These are phyloP conservation scores for Ectropis crepuscularia DNA, from an alignment of 2,888 invertebrate genomes.

Conservation along the genomic window DNA sequence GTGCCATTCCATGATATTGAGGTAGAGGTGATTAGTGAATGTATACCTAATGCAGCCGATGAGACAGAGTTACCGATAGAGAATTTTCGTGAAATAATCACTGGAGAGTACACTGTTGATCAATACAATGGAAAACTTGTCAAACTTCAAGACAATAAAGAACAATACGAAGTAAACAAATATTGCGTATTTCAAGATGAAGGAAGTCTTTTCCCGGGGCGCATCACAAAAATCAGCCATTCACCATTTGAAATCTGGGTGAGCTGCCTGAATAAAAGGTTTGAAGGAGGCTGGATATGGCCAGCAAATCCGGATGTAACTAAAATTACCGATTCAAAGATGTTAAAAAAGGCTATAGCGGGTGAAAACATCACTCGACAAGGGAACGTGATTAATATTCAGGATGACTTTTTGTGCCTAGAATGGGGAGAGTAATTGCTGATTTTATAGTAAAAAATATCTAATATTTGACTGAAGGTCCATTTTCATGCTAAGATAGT, in stretches of 20 bases:
- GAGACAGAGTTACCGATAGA: constrained; percentile 23
- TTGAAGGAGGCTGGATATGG: constrained; percentile 35
- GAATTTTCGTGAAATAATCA: constrained; percentile 24
- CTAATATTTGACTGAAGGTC: constrained; percentile 8
- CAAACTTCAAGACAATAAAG: constrained; percentile 18
- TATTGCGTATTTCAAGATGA: constrained; percentile 34
- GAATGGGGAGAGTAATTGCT: constrained; percentile 25
- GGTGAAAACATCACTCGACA: constrained; percentile 35
- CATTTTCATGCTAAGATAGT: constrained; percentile 7
- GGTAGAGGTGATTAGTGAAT: constrained; percentile 21
- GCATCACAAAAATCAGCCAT: constrained; percentile 25
- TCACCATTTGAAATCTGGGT: constrained; percentile 30
- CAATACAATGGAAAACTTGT: constrained; percentile 28
- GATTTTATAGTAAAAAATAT: constrained; percentile 13
- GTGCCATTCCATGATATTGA: constrained; percentile 23
- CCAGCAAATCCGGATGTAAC: constrained; percentile 32
- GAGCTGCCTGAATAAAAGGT: constrained; percentile 33
- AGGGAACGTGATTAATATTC: constrained; percentile 32
- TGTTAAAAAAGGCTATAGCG: constrained; percentile 26
- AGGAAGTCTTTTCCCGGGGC: constrained; percentile 27
- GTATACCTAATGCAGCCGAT: constrained; percentile 21
- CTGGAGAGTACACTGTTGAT: constrained; percentile 24
- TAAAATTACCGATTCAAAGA: constrained; percentile 24
- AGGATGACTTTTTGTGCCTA: constrained; percentile 32
- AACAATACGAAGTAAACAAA: constrained; percentile 29